Evolutionary conservation across 2,113 vertebrate genomes (phyloP).

Genomic region (Passerina amoena): DNA sequence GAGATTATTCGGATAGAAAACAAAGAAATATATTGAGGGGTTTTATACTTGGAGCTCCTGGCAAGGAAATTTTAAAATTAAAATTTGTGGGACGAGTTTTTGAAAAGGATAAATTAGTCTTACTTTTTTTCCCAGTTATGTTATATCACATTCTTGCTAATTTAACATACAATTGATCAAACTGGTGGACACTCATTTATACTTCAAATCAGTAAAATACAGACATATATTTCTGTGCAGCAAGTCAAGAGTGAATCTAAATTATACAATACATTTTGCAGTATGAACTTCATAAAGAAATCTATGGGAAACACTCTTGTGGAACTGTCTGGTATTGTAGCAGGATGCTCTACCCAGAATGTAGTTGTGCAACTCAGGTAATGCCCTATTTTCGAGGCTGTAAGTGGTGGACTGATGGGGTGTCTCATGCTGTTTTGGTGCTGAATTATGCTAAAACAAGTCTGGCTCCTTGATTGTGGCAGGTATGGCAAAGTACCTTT

Average conservation of each 20-base stretch:
- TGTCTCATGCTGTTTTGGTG: not conserved
- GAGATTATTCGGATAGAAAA: not conserved
- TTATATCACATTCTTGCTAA: not conserved
- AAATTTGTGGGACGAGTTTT: not conserved
- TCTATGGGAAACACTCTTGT: not conserved
- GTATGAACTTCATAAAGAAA: not conserved
- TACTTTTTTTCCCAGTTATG: not conserved
- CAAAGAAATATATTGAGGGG: not conserved
- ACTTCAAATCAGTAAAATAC: not conserved
- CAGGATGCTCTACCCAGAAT: fast-evolving
- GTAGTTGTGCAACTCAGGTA: not conserved
- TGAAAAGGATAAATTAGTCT: not conserved
- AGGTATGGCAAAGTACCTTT: not conserved
- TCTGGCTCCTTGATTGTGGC: not conserved
- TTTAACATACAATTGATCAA: not conserved
- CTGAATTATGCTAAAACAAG: not conserved
- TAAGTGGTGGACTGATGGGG: not conserved
- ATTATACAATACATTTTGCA: not conserved
- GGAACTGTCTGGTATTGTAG: not conserved
- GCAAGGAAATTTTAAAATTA: not conserved
- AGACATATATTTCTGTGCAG: not conserved
- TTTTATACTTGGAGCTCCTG: not conserved
- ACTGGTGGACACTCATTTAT: not conserved
- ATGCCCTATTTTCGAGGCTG: not conserved
- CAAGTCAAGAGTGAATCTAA: not conserved